Conservation (phyloP, 2,888 invertebrate genomes). For the Bursaphelenchus okinawaensis region DNA sequence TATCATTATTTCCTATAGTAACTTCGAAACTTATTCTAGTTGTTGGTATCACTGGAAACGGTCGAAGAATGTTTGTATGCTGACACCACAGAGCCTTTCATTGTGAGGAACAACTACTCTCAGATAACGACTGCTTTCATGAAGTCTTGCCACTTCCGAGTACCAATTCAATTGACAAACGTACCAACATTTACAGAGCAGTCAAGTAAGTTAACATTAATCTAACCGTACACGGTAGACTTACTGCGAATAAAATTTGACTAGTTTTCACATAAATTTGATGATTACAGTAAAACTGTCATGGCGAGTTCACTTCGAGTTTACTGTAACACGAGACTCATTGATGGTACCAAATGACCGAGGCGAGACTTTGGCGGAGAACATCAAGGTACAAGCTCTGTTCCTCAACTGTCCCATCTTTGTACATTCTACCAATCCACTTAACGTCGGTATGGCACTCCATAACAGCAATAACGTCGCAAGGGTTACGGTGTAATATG, state of each 20-base stretch:
- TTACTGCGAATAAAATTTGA: no score
- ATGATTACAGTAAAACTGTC: slow-evolving; percentile 69
- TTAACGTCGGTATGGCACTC: slow-evolving; percentile 20
- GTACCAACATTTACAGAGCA: slow-evolving; percentile 92
- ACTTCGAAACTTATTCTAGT: slow-evolving; percentile 58
- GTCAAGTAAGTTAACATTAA: slow-evolving; percentile 65
- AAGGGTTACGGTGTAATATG: neutral
- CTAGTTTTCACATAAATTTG: no score
- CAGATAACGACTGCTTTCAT: slow-evolving; percentile 84
- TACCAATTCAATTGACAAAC: slow-evolving; percentile 87
- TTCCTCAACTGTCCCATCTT: slow-evolving; percentile 72
- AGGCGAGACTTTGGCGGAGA: slow-evolving; percentile 4
- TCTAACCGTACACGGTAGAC: neutral
- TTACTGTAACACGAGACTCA: slow-evolving; percentile 64
- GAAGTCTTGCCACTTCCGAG: slow-evolving; percentile 77
- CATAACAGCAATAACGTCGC: neutral
- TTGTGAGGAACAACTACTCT: slow-evolving; percentile 76
- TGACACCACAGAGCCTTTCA: slow-evolving; percentile 57
- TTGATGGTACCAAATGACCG: slow-evolving; percentile 2
- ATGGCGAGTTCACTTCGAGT: slow-evolving; percentile 95
- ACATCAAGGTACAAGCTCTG: slow-evolving; percentile 73
- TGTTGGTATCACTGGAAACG: slow-evolving; percentile 82
- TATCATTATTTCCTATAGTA: slow-evolving; percentile 2
- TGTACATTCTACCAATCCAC: slow-evolving; percentile 32
- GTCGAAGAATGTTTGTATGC: slow-evolving; percentile 62